These are phyloP conservation scores for Tenthredo notha DNA, from an alignment of 2,888 invertebrate species.

Conservation along the genomic window DNA sequence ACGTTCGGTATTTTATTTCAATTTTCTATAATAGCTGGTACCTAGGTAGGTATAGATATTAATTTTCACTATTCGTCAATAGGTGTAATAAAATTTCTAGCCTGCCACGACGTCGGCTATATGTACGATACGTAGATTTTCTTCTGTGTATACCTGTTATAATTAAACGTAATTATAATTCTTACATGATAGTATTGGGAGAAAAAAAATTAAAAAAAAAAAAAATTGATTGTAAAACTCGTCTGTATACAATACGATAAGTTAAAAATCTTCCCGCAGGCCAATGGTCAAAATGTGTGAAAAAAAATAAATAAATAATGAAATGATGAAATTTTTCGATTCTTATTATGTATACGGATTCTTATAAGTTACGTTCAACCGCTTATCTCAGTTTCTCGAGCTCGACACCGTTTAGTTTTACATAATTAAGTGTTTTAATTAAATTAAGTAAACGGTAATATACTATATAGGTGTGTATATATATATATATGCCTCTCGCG, in stretches of 20 bases:
- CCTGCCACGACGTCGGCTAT: constrained; percentile 36
- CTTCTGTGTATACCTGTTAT: not conserved
- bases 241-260: too few relatives aligned
- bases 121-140: not conserved
- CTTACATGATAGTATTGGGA: not conserved
- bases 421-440: not conserved
- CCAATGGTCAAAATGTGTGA: too few relatives aligned
- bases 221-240: too few relatives aligned
- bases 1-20: not conserved
- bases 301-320: too few relatives aligned
- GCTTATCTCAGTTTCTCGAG: not conserved
- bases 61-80: not conserved
- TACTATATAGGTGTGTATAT: too few relatives aligned
- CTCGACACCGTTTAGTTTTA: not conserved
- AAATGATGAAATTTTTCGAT: too few relatives aligned
- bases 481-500: not conserved
- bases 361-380: not conserved
- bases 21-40: not conserved
- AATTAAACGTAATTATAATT: not conserved
- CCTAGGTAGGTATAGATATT: too few relatives aligned
- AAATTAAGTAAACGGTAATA: not conserved
- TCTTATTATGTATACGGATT: not conserved
- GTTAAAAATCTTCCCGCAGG: too few relatives aligned
- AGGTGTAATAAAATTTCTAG: not conserved
- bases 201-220: not conserved